These are phyloP conservation scores for Cactoblastis cactorum DNA, from an alignment of 2,888 invertebrate species.

Conservation along the genomic window DNA sequence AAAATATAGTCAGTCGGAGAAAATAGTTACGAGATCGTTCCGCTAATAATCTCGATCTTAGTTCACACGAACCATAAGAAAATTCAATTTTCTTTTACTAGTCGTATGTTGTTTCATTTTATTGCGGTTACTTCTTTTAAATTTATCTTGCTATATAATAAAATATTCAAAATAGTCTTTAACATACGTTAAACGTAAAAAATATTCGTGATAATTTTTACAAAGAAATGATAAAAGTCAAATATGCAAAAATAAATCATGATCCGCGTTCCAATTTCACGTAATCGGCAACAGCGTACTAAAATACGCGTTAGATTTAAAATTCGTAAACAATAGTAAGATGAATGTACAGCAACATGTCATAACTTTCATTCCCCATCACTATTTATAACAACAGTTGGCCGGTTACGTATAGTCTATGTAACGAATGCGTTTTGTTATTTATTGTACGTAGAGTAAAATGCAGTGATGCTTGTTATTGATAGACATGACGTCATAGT, in stretches of 20 bases:
- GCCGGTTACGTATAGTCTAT: background rate
- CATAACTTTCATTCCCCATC: constrained; percentile 1
- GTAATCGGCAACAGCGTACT: background rate
- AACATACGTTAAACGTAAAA: too few relatives aligned
- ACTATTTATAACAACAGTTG: background rate
- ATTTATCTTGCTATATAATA: too few relatives aligned
- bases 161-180: too few relatives aligned
- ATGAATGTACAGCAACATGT: background rate
- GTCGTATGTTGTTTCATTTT: too few relatives aligned
- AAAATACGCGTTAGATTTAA: constrained; percentile 1
- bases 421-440: background rate
- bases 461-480: too few relatives aligned
- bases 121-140: too few relatives aligned
- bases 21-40: too few relatives aligned
- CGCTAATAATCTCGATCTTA: too few relatives aligned
- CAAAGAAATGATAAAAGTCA: background rate
- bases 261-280: constrained; percentile 5
- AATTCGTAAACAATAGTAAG: constrained; percentile 1
- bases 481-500: too few relatives aligned
- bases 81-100: too few relatives aligned
- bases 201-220: background rate
- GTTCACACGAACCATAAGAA: too few relatives aligned
- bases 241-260: background rate
- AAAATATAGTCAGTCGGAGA: too few relatives aligned
- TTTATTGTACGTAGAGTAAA: background rate